Evolutionary conservation across 2,888 invertebrate genomes (phyloP).

Genomic region (Megaustenia siamemsis): DNA sequence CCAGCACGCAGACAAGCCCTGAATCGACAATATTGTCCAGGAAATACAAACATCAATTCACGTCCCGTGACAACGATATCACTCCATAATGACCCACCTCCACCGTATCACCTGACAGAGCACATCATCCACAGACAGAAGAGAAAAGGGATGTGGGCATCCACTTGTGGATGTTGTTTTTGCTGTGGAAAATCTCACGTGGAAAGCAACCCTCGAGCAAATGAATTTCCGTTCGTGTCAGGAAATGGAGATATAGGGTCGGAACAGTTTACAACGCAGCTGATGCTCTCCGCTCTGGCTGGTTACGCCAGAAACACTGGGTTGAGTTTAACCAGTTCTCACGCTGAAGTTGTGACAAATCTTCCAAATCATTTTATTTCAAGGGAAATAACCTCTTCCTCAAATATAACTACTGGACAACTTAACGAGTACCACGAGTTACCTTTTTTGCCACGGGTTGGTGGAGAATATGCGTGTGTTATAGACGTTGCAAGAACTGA

Average conservation of each 20-base stretch:
- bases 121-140: background rate
- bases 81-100: background rate
- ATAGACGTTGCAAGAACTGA: background rate
- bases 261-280: background rate
- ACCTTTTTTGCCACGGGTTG: background rate
- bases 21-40: background rate
- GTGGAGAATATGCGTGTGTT: background rate
- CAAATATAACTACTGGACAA: background rate
- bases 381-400: background rate
- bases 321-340: too few relatives aligned
- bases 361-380: too few relatives aligned
- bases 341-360: too few relatives aligned
- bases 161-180: conserved; percentile 15
- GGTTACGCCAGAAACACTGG: background rate
- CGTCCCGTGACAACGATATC: background rate
- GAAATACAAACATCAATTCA: background rate
- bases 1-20: background rate
- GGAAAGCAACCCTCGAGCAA: background rate
- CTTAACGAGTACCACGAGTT: conserved; percentile 14
- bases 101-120: conserved; percentile 3
- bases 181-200: background rate
- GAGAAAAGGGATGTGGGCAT: background rate
- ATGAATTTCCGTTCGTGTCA: background rate
- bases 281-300: background rate
- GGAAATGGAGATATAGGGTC: background rate